Base-by-base conservation (phyloP, 2,888 invertebrate genomes). In the Drosophila peninsularis region DNA sequence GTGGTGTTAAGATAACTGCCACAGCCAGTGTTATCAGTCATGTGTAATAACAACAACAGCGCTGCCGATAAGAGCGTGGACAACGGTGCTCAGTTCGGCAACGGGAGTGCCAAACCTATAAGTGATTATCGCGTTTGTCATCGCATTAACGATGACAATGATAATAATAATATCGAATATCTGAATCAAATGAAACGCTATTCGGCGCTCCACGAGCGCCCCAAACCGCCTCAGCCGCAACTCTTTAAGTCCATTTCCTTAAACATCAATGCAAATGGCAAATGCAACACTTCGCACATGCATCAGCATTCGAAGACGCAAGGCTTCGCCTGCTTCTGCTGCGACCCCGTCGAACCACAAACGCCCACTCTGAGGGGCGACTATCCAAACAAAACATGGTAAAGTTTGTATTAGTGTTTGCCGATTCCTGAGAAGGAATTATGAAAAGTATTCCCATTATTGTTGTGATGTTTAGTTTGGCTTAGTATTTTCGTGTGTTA, bases 291-390 rank as follows among this genome's bases (percentile, higher is more conserved):
- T 3, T n/a, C 52, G 45, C 55, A 45, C 36, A 24, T 60, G 5
- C 36, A 55, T 14, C 30, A 64, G 1, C 60, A 75, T 19, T 39
- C 64, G 42, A 63, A 62, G 17, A n/a, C 17, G 19, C 27, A 64
- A 24, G 80, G 85, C 11, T 83, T 83, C 6, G 65, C 62, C 7
- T 83, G 83, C 50, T 85, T 82, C 54, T 83, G 83, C 36, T 83
- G 83, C 19, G 30, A 41, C 4, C 64, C 42, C 14, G 62, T 47
- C 9, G 41, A 66, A 14, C 41, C 47, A 10, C 14, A 24, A 1
- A 55, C 52, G 4, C 11, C 45, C 24, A 27, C 41, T 6, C 44
- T 49, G 11, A 49, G 11, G 5, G 45, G 3, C 17, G 21, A 49
- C 11, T 62, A 71, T 36, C 61, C 53, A 1, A 19, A 19, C 0